Conservation (phyloP, 2,888 invertebrate species). For the Punctoribates punctum region DNA sequence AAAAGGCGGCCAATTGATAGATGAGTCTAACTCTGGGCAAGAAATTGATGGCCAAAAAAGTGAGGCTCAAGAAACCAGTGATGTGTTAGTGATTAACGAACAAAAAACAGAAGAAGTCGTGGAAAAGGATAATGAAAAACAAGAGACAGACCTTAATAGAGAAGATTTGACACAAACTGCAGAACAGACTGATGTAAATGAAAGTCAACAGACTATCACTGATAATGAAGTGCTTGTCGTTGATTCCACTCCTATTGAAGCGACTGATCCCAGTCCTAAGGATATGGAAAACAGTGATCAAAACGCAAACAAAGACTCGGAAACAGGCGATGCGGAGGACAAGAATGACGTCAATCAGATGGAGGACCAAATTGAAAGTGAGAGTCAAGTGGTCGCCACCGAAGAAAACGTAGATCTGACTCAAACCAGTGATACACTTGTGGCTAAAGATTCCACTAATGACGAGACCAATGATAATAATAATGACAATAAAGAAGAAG, state of each 20-base stretch:
- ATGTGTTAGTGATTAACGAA: background rate
- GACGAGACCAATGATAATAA: conserved; percentile 28
- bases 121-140: conserved; percentile 25
- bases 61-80: background rate
- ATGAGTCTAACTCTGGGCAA: conserved; percentile 1
- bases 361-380: background rate
- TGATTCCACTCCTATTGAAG: background rate
- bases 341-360: background rate
- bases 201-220: background rate
- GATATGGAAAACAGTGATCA: background rate
- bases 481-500: conserved; percentile 27
- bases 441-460: conserved; percentile 3
- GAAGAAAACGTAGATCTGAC: background rate
- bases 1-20: background rate
- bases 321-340: background rate
- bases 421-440: background rate
- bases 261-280: background rate
- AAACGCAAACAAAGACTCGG: background rate
- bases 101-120: conserved; percentile 21
- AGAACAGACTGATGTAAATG: conserved; percentile 2
- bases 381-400: conserved; percentile 2
- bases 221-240: background rate
- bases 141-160: conserved; percentile 25
- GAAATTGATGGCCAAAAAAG: conserved; percentile 20
- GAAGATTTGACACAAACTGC: conserved; percentile 8